Percentiles rank a stretch among this genome's conserved stretches.
These are phyloP conservation scores for Yoshiicerus persimilis DNA, from an alignment of 1,140 invertebrate species.

Conservation along the genomic window DNA sequence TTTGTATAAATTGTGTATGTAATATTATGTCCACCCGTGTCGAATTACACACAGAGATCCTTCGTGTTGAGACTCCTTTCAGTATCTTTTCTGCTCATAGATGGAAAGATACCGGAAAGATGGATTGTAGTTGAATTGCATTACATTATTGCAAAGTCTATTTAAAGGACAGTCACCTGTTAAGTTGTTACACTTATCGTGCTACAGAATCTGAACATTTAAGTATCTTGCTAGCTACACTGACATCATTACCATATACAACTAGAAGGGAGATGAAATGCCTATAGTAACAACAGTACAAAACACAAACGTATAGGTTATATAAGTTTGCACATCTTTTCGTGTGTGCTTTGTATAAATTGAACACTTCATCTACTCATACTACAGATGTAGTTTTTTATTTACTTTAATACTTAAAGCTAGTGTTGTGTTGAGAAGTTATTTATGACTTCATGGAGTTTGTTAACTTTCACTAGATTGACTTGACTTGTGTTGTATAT, in stretches of 20 bases:
- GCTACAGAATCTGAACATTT: not conserved
- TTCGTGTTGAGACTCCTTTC: not conserved
- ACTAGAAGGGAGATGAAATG: not conserved
- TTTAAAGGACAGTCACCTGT: slow-evolving; percentile 18
- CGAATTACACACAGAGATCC: not conserved
- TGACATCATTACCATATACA: not conserved
- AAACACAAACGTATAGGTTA: not conserved
- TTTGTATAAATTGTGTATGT: not conserved
- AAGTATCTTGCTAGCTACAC: not conserved
- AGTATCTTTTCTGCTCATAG: not conserved
- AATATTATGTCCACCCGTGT: not conserved
- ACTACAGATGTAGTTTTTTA: not conserved
- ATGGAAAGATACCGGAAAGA: slow-evolving; percentile 12
- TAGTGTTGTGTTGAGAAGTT: not conserved
- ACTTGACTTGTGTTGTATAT: not conserved
- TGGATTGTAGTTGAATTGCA: not conserved
- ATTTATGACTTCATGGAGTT: slow-evolving; percentile 13
- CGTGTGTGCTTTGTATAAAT: not conserved
- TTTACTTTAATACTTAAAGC: slow-evolving; percentile 8
- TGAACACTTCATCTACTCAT: not conserved
- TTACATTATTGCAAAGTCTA: not conserved
- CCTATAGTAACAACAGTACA: not conserved
- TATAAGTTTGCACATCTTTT: slow-evolving; percentile 12
- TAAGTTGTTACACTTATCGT: slow-evolving; percentile 7
- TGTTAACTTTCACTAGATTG: slow-evolving; percentile 14